Percentiles rank a stretch among this genome's conserved stretches.
Evolutionary conservation across 2,797 vertebrate species (phyloP).

Genomic region (Oreochromis grahami): DNA sequence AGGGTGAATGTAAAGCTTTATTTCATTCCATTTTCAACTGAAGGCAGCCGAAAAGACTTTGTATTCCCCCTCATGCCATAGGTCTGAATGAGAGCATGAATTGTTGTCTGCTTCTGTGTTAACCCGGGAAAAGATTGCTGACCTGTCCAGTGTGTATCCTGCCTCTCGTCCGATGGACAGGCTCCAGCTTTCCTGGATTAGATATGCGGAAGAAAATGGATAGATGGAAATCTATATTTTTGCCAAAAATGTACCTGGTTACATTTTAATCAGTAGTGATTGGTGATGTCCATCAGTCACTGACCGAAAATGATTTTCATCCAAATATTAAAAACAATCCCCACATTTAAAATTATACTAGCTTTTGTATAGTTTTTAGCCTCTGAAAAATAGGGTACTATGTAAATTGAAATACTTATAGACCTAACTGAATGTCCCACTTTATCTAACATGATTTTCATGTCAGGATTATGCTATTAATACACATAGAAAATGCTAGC

Average conservation of each 20-base stretch:
- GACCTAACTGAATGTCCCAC: not conserved
- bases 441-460: not conserved
- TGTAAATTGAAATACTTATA: not conserved
- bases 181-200: not conserved
- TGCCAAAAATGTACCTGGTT: not conserved
- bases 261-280: not conserved
- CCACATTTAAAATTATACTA: not conserved
- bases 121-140: not conserved
- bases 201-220: fast-evolving
- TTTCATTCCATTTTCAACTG: not conserved
- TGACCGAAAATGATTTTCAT: not conserved
- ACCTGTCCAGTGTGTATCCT: not conserved
- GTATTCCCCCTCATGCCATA: not conserved
- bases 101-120: not conserved
- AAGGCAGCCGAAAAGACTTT: not conserved
- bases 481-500: not conserved
- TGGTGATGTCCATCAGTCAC: not conserved
- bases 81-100: not conserved
- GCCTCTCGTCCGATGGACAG: not conserved
- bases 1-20: not conserved
- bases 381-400: not conserved
- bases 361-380: not conserved
- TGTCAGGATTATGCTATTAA: not conserved
- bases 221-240: not conserved
- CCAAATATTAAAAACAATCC: not conserved